Evolutionary conservation across 1,140 invertebrate species (phyloP).

Genomic region (Aphaenogaster ashmeadi): DNA sequence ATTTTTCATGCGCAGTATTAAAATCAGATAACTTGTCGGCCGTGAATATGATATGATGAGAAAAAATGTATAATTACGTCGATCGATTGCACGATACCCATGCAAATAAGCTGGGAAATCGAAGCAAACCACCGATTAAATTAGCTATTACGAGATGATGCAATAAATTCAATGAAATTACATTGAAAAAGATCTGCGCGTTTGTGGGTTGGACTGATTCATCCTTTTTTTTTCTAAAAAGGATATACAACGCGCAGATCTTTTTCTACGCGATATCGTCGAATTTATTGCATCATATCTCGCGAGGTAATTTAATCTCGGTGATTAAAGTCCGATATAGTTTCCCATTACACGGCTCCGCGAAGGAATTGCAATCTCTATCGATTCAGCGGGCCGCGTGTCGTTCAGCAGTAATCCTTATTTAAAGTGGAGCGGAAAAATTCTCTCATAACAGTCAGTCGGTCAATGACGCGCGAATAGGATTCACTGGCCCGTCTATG

Average conservation of each 20-base stretch:
- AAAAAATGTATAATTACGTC: slow-evolving; percentile 26
- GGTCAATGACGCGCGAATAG: slow-evolving; percentile 66
- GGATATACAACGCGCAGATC: background rate
- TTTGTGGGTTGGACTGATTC: background rate
- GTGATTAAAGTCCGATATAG: background rate
- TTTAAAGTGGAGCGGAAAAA: slow-evolving; percentile 55
- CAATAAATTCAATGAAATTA: slow-evolving; percentile 31
- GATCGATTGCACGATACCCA: background rate
- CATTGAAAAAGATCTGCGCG: background rate
- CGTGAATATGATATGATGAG: slow-evolving; percentile 25
- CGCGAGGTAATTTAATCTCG: background rate
- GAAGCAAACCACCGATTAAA: background rate
- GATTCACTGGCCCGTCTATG: slow-evolving; percentile 61
- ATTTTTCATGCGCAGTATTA: slow-evolving; percentile 46
- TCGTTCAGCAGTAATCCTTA: slow-evolving; percentile 27
- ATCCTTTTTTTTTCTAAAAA: background rate
- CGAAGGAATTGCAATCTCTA: background rate
- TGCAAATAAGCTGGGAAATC: background rate
- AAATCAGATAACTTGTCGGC: slow-evolving; percentile 12
- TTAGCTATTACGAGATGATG: slow-evolving; percentile 4
- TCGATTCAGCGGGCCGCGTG: slow-evolving; percentile 10
- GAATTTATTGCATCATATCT: slow-evolving; percentile 17
- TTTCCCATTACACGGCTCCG: background rate
- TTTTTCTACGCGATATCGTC: background rate
- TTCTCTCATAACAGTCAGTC: slow-evolving; percentile 62